Evolutionary conservation across 2,888 invertebrate species (phyloP).

Genomic region (Ophioninae sp.): DNA sequence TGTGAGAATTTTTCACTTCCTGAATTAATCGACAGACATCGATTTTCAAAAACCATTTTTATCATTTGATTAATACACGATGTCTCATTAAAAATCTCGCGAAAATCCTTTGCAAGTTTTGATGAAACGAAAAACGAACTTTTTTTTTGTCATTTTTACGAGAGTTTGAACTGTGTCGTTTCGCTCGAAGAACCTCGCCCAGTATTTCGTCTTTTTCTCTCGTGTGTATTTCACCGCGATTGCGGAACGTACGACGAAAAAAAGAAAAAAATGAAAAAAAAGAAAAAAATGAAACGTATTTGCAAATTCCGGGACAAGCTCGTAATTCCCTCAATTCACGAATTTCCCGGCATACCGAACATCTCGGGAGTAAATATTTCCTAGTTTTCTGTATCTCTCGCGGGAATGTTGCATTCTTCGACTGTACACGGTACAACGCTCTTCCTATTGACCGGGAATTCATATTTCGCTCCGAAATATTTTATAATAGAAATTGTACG

Average conservation of each 20-base stretch:
- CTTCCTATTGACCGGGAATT: not conserved
- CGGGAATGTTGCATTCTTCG: slow-evolving; percentile 1
- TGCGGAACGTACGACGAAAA: slow-evolving; percentile 15
- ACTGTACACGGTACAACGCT: not conserved
- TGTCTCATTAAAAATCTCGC: not conserved
- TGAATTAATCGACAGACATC: not conserved
- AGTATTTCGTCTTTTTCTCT: slow-evolving; percentile 6
- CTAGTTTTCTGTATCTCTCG: slow-evolving; percentile 35
- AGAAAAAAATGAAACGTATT: slow-evolving; percentile 11
- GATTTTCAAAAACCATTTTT: not conserved
- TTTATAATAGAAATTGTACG: slow-evolving; percentile 34
- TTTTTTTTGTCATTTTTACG: slow-evolving; percentile 14
- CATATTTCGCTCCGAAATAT: slow-evolving; percentile 8
- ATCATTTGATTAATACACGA: not conserved
- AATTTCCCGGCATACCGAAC: slow-evolving; percentile 57
- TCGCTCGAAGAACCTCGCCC: not conserved
- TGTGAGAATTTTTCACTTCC: not conserved
- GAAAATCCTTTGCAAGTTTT: not conserved
- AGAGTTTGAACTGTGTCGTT: slow-evolving; percentile 33
- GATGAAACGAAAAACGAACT: not conserved
- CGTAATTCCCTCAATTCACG: slow-evolving; percentile 54
- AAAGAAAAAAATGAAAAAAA: too few species aligned
- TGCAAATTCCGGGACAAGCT: slow-evolving; percentile 37
- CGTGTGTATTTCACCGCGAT: slow-evolving; percentile 14
- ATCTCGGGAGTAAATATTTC: slow-evolving; percentile 52